phyloP scores from a whole-genome alignment of 2,888 invertebrate species.

The Leptinotarsa tumamoca region DNA sequence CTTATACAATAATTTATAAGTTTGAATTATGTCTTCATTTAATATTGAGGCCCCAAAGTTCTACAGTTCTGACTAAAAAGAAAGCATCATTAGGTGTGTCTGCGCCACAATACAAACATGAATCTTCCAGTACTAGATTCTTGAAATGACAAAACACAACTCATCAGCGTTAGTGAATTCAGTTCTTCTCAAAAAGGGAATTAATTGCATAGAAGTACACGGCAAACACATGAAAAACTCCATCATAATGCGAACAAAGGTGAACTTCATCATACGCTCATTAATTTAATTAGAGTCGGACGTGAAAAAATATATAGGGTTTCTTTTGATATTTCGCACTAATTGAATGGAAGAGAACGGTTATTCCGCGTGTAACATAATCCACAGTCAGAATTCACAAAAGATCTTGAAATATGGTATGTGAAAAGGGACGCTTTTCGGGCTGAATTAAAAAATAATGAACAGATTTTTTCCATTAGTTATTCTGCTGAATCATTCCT shows the following conservation, averaged over 20 bases:
- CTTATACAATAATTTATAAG: too few species aligned
- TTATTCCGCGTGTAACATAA: conserved; percentile 35
- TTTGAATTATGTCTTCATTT: neutral
- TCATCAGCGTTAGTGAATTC: conserved; percentile 36
- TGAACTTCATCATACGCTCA: conserved; percentile 46
- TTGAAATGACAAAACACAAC: conserved; percentile 29
- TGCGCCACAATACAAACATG: neutral
- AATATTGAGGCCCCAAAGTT: neutral
- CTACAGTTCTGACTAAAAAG: neutral
- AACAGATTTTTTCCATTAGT: neutral
- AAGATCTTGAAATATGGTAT: neutral
- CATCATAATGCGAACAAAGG: conserved; percentile 45
- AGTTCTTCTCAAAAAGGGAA: conserved; percentile 30
- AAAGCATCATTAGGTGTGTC: neutral
- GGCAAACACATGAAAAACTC: conserved; percentile 31
- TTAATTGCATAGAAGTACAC: conserved; percentile 42
- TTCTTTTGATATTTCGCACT: conserved; percentile 38
- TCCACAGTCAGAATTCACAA: conserved; percentile 20
- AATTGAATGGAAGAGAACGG: conserved; percentile 38
- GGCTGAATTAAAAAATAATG: conserved; percentile 1
- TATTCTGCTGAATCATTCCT: neutral
- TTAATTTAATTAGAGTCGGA: conserved; percentile 45
- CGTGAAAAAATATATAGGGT: conserved; percentile 37
- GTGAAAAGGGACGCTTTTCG: neutral
- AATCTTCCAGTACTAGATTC: neutral